These are phyloP conservation scores for Apantesis nais DNA, from an alignment of 2,888 invertebrate genomes.

Conservation along the genomic window DNA sequence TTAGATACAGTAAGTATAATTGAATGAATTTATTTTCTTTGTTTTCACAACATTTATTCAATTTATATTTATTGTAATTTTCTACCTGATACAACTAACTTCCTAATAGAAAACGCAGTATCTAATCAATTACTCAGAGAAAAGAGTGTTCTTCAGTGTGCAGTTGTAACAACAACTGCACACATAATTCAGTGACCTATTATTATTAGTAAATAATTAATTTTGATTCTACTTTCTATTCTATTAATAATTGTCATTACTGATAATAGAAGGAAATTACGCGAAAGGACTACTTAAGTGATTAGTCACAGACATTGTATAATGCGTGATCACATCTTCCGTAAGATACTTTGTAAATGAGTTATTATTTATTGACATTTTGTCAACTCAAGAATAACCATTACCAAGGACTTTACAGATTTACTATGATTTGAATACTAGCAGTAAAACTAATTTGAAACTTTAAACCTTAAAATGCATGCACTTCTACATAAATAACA, in stretches of 20 bases:
- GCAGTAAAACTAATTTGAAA: background rate
- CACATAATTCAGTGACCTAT: conserved; percentile 42
- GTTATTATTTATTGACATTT: conserved; percentile 9
- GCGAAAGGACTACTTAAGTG: conserved; percentile 17
- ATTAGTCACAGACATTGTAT: conserved; percentile 40
- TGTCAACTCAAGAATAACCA: conserved; percentile 4
- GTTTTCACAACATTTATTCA: background rate
- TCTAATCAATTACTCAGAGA: background rate
- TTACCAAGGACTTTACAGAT: background rate
- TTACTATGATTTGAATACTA: background rate
- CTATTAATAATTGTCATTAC: conserved; percentile 28
- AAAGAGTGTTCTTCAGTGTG: conserved; percentile 24
- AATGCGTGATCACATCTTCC: conserved; percentile 33
- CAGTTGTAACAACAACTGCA: too few relatives aligned
- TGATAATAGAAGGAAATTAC: conserved; percentile 45
- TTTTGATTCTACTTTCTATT: conserved; percentile 39
- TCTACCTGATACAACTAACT: background rate
- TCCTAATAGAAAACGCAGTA: background rate
- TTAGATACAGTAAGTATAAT: conserved; percentile 63
- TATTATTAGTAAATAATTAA: conserved; percentile 28
- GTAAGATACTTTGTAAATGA: conserved; percentile 5
- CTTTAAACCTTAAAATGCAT: background rate
- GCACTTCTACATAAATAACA: background rate
- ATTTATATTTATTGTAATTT: background rate
- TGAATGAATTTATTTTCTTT: background rate